Conservation (phyloP, 2,113 vertebrate genomes). For the Platichthys stellatus region DNA sequence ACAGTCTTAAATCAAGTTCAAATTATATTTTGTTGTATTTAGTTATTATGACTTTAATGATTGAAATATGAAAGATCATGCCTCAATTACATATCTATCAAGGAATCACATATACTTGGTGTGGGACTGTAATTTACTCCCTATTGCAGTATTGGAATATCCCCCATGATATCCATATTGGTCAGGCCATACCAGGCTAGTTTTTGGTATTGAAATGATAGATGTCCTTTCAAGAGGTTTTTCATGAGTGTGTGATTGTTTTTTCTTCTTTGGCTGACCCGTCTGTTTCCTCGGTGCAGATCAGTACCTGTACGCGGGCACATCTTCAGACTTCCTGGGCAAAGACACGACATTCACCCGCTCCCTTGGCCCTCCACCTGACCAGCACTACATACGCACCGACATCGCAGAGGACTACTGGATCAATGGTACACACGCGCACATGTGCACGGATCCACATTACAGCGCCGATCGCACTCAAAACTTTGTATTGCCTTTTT, state of each 20-base stretch:
- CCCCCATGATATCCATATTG: no score
- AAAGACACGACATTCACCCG: slow-evolving; percentile 95
- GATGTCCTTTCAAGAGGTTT: no score
- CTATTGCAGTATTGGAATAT: no score
- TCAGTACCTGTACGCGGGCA: slow-evolving; percentile 93
- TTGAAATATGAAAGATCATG: background rate
- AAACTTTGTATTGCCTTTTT: slow-evolving; percentile 54
- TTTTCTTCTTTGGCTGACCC: background rate
- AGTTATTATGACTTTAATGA: background rate
- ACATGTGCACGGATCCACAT: slow-evolving; percentile 49
- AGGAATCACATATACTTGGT: no score
- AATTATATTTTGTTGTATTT: no score
- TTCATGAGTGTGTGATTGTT: no score
- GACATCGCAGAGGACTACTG: slow-evolving; percentile 97
- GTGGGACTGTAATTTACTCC: no score
- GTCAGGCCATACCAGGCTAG: no score
- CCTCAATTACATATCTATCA: no score
- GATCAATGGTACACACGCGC: slow-evolving; percentile 89
- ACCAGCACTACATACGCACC: slow-evolving; percentile 95
- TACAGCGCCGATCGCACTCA: slow-evolving; percentile 39
- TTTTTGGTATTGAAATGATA: no score
- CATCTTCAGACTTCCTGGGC: slow-evolving; percentile 96
- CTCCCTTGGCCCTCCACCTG: slow-evolving; percentile 91
- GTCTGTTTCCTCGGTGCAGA: slow-evolving; percentile 78
- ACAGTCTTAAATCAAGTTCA: no score